Conservation (phyloP, 2,888 invertebrate species). For the Hirtodrosophila duncani region DNA sequence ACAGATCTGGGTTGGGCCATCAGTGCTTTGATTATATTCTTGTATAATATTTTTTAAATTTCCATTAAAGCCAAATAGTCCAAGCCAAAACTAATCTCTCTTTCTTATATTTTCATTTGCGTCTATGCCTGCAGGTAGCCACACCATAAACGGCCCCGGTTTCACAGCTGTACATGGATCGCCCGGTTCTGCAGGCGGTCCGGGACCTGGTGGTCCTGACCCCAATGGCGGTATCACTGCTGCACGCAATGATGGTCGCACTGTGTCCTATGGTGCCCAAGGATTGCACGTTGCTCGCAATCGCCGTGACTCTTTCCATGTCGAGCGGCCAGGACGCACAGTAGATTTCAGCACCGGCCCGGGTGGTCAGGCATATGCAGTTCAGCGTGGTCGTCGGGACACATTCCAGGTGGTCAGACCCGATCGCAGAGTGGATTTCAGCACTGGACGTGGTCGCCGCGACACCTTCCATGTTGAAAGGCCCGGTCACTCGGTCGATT, state of each 20-base stretch:
- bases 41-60: too few relatives aligned
- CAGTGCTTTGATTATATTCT: too few relatives aligned
- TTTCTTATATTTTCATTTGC: too few relatives aligned
- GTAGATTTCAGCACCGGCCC: conserved; percentile 28
- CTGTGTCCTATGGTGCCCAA: not conserved
- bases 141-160: conserved; percentile 40
- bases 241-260: conserved; percentile 20
- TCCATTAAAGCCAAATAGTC: too few relatives aligned
- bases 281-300: not conserved
- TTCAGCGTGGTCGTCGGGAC: not conserved
- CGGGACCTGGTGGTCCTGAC: not conserved
- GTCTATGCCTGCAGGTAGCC: conserved; percentile 27
- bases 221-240: not conserved
- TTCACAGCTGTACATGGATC: conserved; percentile 16
- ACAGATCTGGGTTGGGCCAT: too few relatives aligned
- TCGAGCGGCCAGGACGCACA: conserved; percentile 39
- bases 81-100: too few relatives aligned
- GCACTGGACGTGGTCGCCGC: conserved; percentile 20
- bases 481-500: conserved; percentile 18
- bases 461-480: conserved; percentile 7
- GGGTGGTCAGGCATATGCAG: not conserved
- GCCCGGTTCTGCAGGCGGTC: conserved; percentile 13
- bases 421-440: conserved; percentile 5
- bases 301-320: conserved; percentile 25
- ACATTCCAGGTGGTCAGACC: conserved; percentile 8